A percentile compares a stretch with the other conserved stretches of the same genome.
These are phyloP conservation scores for Gymnocephalus cernua DNA, from an alignment of 2,113 vertebrate genomes.

Conservation along the genomic window DNA sequence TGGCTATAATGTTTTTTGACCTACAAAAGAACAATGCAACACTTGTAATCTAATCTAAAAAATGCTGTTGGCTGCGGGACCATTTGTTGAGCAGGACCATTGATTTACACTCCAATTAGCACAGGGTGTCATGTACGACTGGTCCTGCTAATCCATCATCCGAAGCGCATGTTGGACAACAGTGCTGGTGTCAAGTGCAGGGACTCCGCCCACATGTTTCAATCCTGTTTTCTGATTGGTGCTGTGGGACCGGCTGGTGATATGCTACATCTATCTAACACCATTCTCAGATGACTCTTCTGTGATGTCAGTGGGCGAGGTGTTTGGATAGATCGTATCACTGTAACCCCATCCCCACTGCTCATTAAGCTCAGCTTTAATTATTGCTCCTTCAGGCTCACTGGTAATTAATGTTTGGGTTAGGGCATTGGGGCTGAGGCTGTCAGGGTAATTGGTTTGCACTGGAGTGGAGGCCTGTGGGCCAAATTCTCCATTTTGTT, in stretches of 20 bases:
- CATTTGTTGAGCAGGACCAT: slow-evolving; percentile 45
- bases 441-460: slow-evolving; percentile 74
- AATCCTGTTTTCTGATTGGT: slow-evolving; percentile 45
- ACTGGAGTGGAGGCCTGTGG: slow-evolving; percentile 50
- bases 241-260: slow-evolving; percentile 6
- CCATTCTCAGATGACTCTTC: slow-evolving; percentile 33
- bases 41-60: slow-evolving; percentile 13
- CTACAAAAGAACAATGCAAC: slow-evolving; percentile 5
- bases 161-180: slow-evolving; percentile 50
- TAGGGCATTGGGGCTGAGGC: slow-evolving; percentile 59
- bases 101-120: slow-evolving; percentile 63
- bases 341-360: slow-evolving; percentile 63
- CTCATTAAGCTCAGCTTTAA: slow-evolving; percentile 68
- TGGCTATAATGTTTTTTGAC: neutral
- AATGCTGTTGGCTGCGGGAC: slow-evolving; percentile 4
- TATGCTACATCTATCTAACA: slow-evolving; percentile 25
- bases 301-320: slow-evolving; percentile 57
- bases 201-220: slow-evolving; percentile 21
- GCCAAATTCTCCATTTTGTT: slow-evolving; percentile 50
- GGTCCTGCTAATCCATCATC: slow-evolving; percentile 63
- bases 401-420: slow-evolving; percentile 71
- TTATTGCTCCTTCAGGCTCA: slow-evolving; percentile 65
- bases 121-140: slow-evolving; percentile 36
- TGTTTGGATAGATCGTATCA: slow-evolving; percentile 63
- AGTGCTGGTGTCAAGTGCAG: slow-evolving; percentile 26